phyloP scores from a whole-genome alignment of 2,888 invertebrate species.

The Lysandra coridon region DNA sequence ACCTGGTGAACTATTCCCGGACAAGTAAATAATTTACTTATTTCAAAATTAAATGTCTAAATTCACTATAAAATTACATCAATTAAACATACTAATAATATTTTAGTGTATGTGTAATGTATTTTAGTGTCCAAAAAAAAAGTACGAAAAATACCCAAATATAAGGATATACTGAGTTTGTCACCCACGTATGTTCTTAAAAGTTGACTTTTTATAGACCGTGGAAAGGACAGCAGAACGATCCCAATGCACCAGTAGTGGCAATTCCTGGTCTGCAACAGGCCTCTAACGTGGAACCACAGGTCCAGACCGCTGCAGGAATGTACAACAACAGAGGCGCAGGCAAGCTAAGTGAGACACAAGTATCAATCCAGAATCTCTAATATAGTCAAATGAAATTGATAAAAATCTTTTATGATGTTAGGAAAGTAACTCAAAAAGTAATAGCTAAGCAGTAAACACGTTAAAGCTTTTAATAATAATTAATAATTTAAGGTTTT shows the following conservation, averaged over 20 bases:
- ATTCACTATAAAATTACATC: neutral
- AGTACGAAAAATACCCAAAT: neutral
- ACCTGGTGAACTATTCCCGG: slow-evolving; percentile 74
- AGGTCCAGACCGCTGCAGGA: slow-evolving; percentile 65
- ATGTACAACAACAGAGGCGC: slow-evolving; percentile 74
- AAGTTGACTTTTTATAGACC: slow-evolving; percentile 51
- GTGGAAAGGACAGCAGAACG: slow-evolving; percentile 75
- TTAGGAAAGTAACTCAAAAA: neutral
- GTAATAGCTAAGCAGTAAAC: no score
- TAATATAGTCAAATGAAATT: neutral
- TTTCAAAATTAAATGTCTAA: neutral
- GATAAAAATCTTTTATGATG: neutral
- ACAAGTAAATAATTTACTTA: slow-evolving; percentile 57
- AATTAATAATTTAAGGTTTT: no score
- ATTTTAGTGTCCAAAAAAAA: neutral
- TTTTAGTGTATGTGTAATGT: no score
- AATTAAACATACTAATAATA: neutral
- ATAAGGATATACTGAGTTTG: neutral
- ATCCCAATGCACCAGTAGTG: slow-evolving; percentile 70
- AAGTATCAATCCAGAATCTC: slow-evolving; percentile 25
- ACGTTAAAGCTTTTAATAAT: no score
- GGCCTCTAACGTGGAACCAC: slow-evolving; percentile 62
- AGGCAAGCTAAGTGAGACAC: slow-evolving; percentile 64
- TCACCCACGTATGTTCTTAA: neutral
- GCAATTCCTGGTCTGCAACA: slow-evolving; percentile 69